Evolutionary conservation across 1,140 invertebrate genomes (phyloP).

Genomic region (Rhyzopertha dominica): DNA sequence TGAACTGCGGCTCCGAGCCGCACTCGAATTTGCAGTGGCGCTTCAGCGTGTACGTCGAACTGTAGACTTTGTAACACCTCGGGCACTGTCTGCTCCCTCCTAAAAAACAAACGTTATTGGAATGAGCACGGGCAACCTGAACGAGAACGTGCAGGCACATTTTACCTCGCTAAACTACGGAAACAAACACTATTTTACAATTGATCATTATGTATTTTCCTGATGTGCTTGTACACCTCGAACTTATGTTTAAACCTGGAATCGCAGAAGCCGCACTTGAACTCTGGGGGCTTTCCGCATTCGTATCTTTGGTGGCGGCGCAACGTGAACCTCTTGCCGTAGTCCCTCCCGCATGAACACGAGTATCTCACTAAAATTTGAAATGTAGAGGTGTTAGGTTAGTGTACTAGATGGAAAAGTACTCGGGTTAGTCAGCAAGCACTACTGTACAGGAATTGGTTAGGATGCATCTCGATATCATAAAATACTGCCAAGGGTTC

Average conservation of each 20-base stretch:
- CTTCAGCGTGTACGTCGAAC: slow-evolving; percentile 53
- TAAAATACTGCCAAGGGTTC: too few relatives aligned
- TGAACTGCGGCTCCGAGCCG: slow-evolving; percentile 28
- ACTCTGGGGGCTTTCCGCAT: slow-evolving; percentile 19
- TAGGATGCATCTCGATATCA: too few relatives aligned
- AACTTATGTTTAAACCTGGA: slow-evolving; percentile 26
- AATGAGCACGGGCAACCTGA: too few relatives aligned
- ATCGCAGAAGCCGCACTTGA: slow-evolving; percentile 15
- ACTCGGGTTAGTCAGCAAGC: too few relatives aligned
- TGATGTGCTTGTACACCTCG: slow-evolving; percentile 30
- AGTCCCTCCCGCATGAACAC: slow-evolving; percentile 23
- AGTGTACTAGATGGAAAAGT: too few relatives aligned
- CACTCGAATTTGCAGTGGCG: slow-evolving; percentile 64
- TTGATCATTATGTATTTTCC: slow-evolving; percentile 20
- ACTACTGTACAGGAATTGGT: too few relatives aligned
- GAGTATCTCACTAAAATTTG: slow-evolving; percentile 17
- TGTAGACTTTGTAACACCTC: slow-evolving; percentile 54
- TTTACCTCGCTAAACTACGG: too few relatives aligned
- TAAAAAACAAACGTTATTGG: too few relatives aligned
- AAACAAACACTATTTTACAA: slow-evolving; percentile 5
- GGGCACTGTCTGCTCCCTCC: too few relatives aligned
- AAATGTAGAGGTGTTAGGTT: too few relatives aligned
- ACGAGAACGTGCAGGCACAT: too few relatives aligned
- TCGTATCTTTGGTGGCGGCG: slow-evolving; percentile 27
- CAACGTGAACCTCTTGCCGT: slow-evolving; percentile 22